Base-by-base conservation (phyloP, 53 echinoderm and acorn worm genomes). In the Patiria pectinifera region DNA sequence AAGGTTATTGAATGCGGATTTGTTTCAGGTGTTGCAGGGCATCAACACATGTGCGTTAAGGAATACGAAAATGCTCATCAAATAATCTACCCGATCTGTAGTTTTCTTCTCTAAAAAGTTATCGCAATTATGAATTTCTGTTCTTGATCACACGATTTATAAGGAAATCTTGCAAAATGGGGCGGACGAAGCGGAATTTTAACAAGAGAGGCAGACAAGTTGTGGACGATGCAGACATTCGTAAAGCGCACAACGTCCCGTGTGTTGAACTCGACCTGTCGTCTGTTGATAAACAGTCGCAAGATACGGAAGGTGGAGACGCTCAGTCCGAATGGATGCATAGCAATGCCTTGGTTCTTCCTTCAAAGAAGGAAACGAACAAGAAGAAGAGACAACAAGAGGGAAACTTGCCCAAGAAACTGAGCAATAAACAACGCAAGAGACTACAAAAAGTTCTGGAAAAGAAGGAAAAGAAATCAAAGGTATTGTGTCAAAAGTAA, bases 351-450 rank as follows among this genome's bases (percentile, higher is more conserved):
- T 85, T 98, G 79, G 95, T 98, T 71, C 61, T 98, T 76, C 98
- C 96, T 0, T 87, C 96, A 10, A 98, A 95, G 86, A 92, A 86
- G 69, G 72, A 95, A 45, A 91, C 95, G 0, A 78, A 91, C 9
- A 89, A 95, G 74, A 92, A 84, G 44, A 87, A 76, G 74, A 95
- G 94, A 69, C 59, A 86, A 26, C 18, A 71, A 18, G 62, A 94
- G 21, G 46, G 19, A 21, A 89, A 86, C n/a, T 80, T 94, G 59
- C 95, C 95, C 0, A 98, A 95, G 90, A 95, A 94, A 90, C 91
- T 98, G 70, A 96, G 95, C 83, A 96, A 96, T 46, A 96, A 95
- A 71, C 95, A 96, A 69, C 76, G 96, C 19, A 98, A 98, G 80
- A 94, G 84, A 71, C 93, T 98, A 11, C 93, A 96, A 48, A 97